phyloP scores from a whole-genome alignment of 2,113 vertebrate genomes.

The Ammospiza nelsoni region DNA sequence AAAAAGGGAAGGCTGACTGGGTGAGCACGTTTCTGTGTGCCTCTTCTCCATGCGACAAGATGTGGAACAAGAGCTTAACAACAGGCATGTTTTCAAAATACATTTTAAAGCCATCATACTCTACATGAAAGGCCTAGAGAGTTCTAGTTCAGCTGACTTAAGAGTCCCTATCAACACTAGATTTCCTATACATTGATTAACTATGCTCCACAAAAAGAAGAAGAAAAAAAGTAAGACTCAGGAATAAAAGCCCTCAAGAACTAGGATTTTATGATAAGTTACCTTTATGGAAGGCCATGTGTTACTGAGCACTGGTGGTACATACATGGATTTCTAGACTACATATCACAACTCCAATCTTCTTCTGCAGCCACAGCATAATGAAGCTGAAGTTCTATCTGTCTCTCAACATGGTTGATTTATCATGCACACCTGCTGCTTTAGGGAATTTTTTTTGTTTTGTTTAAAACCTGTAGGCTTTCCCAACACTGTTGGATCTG shows the following conservation, averaged over 20 bases:
- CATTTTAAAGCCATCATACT: neutral
- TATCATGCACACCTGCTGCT: neutral
- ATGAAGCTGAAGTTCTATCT: neutral
- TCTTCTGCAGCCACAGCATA: neutral
- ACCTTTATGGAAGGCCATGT: neutral
- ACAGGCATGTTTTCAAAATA: neutral
- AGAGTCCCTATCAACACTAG: neutral
- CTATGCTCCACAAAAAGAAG: neutral
- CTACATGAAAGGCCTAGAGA: neutral
- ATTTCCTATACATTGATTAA: neutral
- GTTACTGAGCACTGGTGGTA: neutral
- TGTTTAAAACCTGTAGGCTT: neutral
- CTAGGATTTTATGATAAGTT: neutral
- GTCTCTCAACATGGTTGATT: neutral
- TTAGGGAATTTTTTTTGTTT: neutral
- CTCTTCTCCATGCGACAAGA: neutral
- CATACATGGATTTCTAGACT: accelerated
- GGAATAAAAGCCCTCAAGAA: neutral
- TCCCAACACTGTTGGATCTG: neutral
- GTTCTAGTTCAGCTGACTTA: neutral
- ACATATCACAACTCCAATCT: neutral
- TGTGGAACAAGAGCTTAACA: neutral
- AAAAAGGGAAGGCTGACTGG: neutral
- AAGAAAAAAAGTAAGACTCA: neutral
- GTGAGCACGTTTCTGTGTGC: neutral